These are phyloP conservation scores for Petrophora chlorosata DNA, from an alignment of 2,888 invertebrate species.

Conservation along the genomic window DNA sequence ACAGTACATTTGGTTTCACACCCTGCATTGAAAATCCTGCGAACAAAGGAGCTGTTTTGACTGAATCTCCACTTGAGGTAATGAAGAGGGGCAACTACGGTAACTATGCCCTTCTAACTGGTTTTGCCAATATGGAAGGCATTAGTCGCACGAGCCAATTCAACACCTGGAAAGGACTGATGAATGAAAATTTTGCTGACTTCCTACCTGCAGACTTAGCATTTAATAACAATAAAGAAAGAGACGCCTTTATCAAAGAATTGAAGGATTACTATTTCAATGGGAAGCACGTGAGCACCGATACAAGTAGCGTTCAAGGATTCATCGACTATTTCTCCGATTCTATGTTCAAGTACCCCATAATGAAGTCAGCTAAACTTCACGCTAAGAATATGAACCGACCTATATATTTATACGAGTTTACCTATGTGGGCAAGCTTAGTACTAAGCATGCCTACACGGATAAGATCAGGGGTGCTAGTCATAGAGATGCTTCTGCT, in stretches of 20 bases:
- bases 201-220: constrained; percentile 69
- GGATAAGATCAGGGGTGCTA: constrained; percentile 68
- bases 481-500: constrained; percentile 73
- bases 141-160: constrained; percentile 66
- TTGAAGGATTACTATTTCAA: constrained; percentile 65
- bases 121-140: constrained; percentile 75
- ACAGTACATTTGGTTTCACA: constrained; percentile 73
- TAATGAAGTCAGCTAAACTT: constrained; percentile 66
- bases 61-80: constrained; percentile 65
- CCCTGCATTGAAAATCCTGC: constrained; percentile 69
- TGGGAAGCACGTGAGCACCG: constrained; percentile 51
- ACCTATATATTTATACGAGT: constrained; percentile 69
- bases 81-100: constrained; percentile 56
- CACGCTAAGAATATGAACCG: constrained; percentile 50
- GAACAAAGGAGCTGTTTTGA: constrained; percentile 61
- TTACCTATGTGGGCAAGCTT: constrained; percentile 66
- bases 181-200: constrained; percentile 66
- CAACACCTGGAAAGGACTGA: constrained; percentile 62
- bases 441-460: constrained; percentile 64
- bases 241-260: constrained; percentile 47
- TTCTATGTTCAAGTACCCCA: constrained; percentile 70
- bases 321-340: constrained; percentile 74
- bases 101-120: constrained; percentile 61
- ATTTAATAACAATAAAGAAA: constrained; percentile 52
- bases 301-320: constrained; percentile 53